phyloP scores from a whole-genome alignment of 2,797 vertebrate genomes.

The Sciurus vulgaris region DNA sequence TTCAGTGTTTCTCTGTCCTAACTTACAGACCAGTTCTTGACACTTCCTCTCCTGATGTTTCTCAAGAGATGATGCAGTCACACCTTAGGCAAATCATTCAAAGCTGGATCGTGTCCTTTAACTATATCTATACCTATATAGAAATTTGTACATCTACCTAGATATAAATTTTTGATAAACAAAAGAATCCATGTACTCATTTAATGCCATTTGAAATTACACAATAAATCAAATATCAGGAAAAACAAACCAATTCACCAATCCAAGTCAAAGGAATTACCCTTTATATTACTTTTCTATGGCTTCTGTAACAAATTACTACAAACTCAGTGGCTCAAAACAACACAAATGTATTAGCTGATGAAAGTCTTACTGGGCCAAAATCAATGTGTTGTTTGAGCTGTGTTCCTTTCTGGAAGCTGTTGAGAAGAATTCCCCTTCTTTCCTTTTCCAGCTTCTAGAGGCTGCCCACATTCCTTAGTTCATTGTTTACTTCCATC shows the following conservation, averaged over 20 bases:
- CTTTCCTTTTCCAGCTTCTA: background rate
- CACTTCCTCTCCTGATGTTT: background rate
- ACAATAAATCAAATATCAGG: background rate
- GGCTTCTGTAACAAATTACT: background rate
- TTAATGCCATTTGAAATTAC: background rate
- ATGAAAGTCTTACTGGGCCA: background rate
- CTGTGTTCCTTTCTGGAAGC: background rate
- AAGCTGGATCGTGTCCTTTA: background rate
- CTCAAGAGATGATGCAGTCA: background rate
- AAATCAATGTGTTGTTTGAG: background rate
- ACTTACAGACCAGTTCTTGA: background rate
- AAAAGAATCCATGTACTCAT: background rate
- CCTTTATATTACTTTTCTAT: background rate
- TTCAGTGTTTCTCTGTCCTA: background rate
- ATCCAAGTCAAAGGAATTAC: background rate
- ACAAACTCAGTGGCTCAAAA: background rate
- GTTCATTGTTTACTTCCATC: background rate
- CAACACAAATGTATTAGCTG: background rate
- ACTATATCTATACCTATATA: background rate
- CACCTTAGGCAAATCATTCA: background rate
- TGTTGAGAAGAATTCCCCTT: background rate
- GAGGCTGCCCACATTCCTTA: background rate
- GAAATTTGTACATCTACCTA: background rate
- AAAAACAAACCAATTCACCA: background rate
- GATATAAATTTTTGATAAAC: background rate